Conservation (phyloP, 2,113 vertebrate genomes). For the Capricornis sumatraensis region DNA sequence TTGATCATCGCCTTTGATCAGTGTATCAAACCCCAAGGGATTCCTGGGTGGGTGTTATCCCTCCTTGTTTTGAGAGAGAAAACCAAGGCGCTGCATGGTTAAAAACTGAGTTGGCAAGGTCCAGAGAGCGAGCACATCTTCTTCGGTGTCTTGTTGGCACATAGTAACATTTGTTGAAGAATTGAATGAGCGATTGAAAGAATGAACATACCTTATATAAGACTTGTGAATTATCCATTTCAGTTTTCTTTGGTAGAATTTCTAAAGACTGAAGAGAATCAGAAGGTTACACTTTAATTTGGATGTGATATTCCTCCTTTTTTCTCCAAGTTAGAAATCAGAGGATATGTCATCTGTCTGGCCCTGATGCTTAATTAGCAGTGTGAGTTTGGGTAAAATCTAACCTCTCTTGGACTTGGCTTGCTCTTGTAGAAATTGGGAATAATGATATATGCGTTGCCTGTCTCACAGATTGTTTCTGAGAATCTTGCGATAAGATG, state of each 20-base stretch:
- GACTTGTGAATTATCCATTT: background rate
- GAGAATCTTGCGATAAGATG: background rate
- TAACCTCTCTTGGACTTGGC: background rate
- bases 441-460: background rate
- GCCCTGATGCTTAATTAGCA: background rate
- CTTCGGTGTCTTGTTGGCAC: background rate
- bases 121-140: rapidly evolving
- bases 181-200: background rate
- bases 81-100: background rate
- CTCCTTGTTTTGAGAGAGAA: background rate
- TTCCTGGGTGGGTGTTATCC: background rate
- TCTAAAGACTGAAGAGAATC: background rate
- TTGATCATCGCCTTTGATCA: background rate
- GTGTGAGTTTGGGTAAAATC: background rate
- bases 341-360: background rate
- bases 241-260: background rate
- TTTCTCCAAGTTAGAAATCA: background rate
- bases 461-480: background rate
- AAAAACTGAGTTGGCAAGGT: background rate
- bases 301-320: background rate
- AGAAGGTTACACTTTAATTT: background rate
- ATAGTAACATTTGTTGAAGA: background rate
- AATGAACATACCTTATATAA: background rate
- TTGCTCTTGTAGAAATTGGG: background rate
- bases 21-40: background rate